Evolutionary conservation across 2,888 invertebrate genomes (phyloP), one percentile per base, ranked within the genome.

Genomic region (Agrotis exclamationis): DNA sequence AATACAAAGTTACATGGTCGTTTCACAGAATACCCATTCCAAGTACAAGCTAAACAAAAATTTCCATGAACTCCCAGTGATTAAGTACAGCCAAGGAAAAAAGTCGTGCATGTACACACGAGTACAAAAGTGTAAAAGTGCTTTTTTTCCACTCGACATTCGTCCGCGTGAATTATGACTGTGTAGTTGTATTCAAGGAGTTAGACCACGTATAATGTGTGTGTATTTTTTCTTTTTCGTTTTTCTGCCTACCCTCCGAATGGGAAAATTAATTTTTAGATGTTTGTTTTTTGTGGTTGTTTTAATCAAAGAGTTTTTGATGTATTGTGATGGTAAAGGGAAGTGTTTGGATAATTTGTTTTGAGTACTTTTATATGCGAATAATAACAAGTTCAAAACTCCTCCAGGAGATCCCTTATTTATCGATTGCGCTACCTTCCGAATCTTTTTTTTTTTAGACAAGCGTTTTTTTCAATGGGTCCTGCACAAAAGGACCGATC

Each of bases 61-160:
- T 76, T 82, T 74, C 70, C 76, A 72, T 74, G 76, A 77, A 79
- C 64, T 50, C 50, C 47, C 44, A 62, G 80, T 84, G 86, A 87
- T 86, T 85, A 86, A 85, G 80, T 80, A 74, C 71, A 76, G 72
- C 39, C 39, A 63, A 66, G 54, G 59, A 74, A 79, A 83, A 82
- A 84, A 79, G 70, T 58, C 59, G 24, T 54, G 50, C 65, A 63
- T 58, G 69, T 76, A 80, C 65, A 83, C 71, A 77, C 62, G 76
- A 80, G 80, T 77, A 80, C 79, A 86, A 85, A 87, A 82, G 82
- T 79, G 79, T 76, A 80, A 75, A 80, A 79, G 70, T 68, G 70
- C 68, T 72, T 63, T 33, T 54, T 76, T 77, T 63, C 74, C 75
- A 76, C 80, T 83, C 80, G 79, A 77, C 86, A 82, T 82, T 86